These are phyloP conservation scores for Acanthosepion esculentum DNA, from an alignment of 2,888 invertebrate species.

Conservation along the genomic window DNA sequence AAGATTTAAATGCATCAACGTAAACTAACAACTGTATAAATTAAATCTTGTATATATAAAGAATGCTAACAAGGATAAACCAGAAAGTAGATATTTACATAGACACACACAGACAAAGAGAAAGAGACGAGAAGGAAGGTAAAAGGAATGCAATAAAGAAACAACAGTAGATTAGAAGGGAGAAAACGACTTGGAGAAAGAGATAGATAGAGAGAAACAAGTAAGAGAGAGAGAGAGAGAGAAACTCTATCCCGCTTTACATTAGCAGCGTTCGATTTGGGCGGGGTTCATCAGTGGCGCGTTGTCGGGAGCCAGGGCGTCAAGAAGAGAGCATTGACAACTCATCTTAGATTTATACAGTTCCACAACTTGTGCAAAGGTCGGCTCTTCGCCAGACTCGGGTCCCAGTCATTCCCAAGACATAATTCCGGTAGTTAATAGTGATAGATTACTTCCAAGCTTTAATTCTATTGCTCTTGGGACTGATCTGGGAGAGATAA, in stretches of 20 bases:
- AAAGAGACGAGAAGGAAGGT: not conserved
- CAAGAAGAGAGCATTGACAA: conserved; percentile 20
- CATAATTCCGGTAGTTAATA: conserved; percentile 1
- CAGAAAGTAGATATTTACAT: not conserved
- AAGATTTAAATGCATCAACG: too few species aligned
- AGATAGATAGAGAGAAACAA: not conserved
- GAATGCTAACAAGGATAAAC: too few species aligned
- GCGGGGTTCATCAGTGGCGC: not conserved
- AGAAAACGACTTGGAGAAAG: not conserved
- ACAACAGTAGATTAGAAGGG: not conserved
- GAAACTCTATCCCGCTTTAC: not conserved
- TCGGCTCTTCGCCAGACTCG: conserved; percentile 13
- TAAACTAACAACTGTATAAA: too few species aligned
- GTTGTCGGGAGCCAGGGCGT: not conserved
- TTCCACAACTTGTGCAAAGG: not conserved
- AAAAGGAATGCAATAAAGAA: not conserved
- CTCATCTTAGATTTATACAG: conserved; percentile 9
- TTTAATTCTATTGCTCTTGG: conserved; percentile 13
- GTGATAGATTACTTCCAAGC: conserved; percentile 21
- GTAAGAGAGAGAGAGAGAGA: not conserved
- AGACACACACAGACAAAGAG: not conserved
- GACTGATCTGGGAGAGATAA: conserved; percentile 22
- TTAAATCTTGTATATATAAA: too few species aligned
- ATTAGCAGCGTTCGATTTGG: not conserved
- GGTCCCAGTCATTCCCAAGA: conserved; percentile 11